phyloP scores from a whole-genome alignment of 2,113 vertebrate genomes.

The Burhinus oedicnemus region DNA sequence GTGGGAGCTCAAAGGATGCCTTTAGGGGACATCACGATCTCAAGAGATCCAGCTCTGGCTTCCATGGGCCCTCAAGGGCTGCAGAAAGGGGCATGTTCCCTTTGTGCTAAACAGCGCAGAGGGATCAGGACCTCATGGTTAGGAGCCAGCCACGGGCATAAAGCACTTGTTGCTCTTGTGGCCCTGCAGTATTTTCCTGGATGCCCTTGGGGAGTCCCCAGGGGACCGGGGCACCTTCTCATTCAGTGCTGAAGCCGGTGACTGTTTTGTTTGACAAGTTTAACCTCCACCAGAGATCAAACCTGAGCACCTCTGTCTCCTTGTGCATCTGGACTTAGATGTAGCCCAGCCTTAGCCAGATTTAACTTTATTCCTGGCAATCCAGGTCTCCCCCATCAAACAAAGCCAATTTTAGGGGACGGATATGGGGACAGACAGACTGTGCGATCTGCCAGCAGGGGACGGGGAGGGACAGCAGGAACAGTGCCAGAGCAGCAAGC shows the following conservation, averaged over 20 bases:
- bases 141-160: not conserved
- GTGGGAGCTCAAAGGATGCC: not conserved
- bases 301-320: not conserved
- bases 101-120: not conserved
- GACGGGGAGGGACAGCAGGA: not conserved
- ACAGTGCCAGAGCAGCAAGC: not conserved
- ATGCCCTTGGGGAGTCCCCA: not conserved
- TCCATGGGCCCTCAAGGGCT: not conserved
- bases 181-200: not conserved
- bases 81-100: not conserved
- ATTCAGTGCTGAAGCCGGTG: not conserved
- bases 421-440: fast-evolving
- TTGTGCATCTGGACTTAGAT: not conserved
- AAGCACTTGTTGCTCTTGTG: not conserved
- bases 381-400: not conserved
- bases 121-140: not conserved
- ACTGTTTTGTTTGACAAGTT: not conserved
- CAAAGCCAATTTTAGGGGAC: not conserved
- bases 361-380: not conserved
- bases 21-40: not conserved
- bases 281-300: too few relatives aligned
- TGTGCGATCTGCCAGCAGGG: not conserved
- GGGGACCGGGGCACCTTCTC: not conserved
- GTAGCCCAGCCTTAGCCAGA: not conserved
- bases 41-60: not conserved